A percentile compares a stretch with the other conserved stretches of the same genome.
These are phyloP conservation scores for Tympanoctomys barrerae DNA, from an alignment of 2,797 vertebrate genomes.

Conservation along the genomic window DNA sequence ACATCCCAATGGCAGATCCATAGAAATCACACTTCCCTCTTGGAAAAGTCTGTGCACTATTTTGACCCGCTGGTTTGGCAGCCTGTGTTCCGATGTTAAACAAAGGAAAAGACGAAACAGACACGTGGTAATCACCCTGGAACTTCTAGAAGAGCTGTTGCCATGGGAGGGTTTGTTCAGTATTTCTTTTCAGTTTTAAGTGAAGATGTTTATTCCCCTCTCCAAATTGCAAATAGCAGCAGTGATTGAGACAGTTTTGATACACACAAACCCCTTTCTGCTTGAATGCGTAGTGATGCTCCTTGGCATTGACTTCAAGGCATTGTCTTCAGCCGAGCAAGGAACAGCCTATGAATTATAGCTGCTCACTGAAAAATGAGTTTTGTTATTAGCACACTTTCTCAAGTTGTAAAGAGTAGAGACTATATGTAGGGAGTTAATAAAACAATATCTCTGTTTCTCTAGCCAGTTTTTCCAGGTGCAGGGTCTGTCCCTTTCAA, in stretches of 20 bases:
- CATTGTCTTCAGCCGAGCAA: conserved; percentile 63
- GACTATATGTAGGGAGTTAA: conserved; percentile 74
- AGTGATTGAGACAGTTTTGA: conserved; percentile 63
- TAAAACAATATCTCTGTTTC: conserved; percentile 69
- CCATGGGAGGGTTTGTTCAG: conserved; percentile 79
- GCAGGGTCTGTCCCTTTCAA: conserved; percentile 56
- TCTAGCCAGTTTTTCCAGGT: conserved; percentile 83
- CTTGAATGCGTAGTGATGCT: conserved; percentile 1
- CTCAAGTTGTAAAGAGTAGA: conserved; percentile 75
- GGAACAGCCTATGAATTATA: conserved; percentile 44
- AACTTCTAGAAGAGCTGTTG: conserved; percentile 82
- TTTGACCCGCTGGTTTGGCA: conserved; percentile 80
- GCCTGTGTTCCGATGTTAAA: conserved; percentile 78
- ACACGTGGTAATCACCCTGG: conserved; percentile 79
- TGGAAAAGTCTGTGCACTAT: conserved; percentile 69
- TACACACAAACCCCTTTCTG: not conserved
- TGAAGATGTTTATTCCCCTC: conserved; percentile 70
- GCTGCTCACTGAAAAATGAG: conserved; percentile 65
- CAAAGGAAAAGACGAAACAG: conserved; percentile 80
- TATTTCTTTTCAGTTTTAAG: conserved; percentile 82
- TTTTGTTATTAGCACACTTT: conserved; percentile 74
- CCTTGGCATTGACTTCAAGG: conserved; percentile 47
- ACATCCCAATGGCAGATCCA: conserved; percentile 74
- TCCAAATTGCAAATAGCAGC: conserved; percentile 60
- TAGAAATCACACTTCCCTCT: conserved; percentile 70